These are phyloP conservation scores for Polydrusus tereticollis DNA, from an alignment of 2,888 invertebrate species.

Conservation along the genomic window DNA sequence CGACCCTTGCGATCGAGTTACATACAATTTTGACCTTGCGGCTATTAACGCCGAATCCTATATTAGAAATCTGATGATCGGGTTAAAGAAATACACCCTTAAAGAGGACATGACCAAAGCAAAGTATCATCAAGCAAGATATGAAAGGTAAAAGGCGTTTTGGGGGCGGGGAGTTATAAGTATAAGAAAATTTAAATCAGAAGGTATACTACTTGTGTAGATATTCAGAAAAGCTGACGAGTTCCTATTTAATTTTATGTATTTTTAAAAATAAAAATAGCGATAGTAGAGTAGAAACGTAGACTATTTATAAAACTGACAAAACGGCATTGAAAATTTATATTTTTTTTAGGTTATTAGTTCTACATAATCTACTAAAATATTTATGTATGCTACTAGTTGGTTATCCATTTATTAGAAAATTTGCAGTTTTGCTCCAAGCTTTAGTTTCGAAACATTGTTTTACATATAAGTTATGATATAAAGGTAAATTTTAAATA, in stretches of 20 bases:
- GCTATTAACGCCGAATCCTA: slow-evolving; percentile 51
- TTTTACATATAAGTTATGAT: background rate
- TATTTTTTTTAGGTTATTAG: slow-evolving; percentile 28
- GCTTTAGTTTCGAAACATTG: background rate
- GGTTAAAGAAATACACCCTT: slow-evolving; percentile 56
- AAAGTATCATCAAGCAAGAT: slow-evolving; percentile 50
- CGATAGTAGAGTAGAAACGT: too few species aligned
- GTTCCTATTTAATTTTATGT: too few species aligned
- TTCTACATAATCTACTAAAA: slow-evolving; percentile 35
- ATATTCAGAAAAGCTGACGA: too few species aligned
- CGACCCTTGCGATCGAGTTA: slow-evolving; percentile 49
- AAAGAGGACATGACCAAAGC: slow-evolving; percentile 55
- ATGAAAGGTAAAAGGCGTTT: slow-evolving; percentile 47
- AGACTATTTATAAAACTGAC: too few species aligned
- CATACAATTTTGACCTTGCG: slow-evolving; percentile 55
- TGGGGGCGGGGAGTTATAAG: background rate
- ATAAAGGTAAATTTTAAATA: too few species aligned
- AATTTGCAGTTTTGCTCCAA: background rate
- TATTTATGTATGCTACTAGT: slow-evolving; percentile 29
- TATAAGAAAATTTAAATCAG: too few species aligned
- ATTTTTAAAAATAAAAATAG: too few species aligned
- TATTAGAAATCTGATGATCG: slow-evolving; percentile 50
- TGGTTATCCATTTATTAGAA: slow-evolving; percentile 24
- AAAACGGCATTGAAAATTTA: too few species aligned
- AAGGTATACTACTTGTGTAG: too few species aligned